phyloP scores from a whole-genome alignment of 2,797 vertebrate genomes.

The Karalla daura region DNA sequence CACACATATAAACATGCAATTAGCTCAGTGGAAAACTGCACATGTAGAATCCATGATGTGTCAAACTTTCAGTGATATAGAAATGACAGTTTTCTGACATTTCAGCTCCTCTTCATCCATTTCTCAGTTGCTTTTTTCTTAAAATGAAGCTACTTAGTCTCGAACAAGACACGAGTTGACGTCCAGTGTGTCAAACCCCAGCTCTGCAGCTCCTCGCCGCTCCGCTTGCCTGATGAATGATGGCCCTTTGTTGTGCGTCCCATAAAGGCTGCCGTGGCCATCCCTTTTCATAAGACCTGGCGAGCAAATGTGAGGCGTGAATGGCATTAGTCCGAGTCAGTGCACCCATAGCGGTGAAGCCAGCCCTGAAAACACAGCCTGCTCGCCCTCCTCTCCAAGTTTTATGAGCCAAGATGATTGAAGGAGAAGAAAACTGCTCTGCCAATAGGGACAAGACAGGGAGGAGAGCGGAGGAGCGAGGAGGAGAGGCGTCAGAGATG shows the following conservation, averaged over 20 bases:
- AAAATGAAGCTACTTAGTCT: not conserved
- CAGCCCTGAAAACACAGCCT: conserved; percentile 80
- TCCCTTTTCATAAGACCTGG: conserved; percentile 75
- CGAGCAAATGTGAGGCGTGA: conserved; percentile 78
- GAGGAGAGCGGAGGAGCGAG: conserved; percentile 47
- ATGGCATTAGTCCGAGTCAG: conserved; percentile 84
- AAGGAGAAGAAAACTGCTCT: conserved; percentile 67
- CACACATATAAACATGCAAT: not conserved
- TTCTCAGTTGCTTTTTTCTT: not conserved
- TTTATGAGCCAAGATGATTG: conserved; percentile 81
- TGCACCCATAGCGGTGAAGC: conserved; percentile 81
- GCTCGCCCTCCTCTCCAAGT: conserved; percentile 71
- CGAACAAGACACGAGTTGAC: conserved; percentile 9
- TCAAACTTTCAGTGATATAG: not conserved
- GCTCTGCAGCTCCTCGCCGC: conserved; percentile 41
- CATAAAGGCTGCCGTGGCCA: conserved; percentile 65
- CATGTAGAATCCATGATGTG: not conserved
- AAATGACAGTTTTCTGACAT: not conserved
- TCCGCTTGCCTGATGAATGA: conserved; percentile 74
- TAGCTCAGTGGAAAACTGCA: not conserved
- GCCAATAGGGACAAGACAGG: conserved; percentile 47
- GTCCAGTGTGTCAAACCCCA: conserved; percentile 24
- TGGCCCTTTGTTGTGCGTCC: conserved; percentile 71
- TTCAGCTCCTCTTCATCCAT: not conserved
- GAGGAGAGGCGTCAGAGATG: conserved; percentile 63